Percentiles rank a stretch among this genome's conserved stretches.
phyloP scores from a whole-genome alignment of 1,140 invertebrate genomes.

The Aphelenchoides besseyi region DNA sequence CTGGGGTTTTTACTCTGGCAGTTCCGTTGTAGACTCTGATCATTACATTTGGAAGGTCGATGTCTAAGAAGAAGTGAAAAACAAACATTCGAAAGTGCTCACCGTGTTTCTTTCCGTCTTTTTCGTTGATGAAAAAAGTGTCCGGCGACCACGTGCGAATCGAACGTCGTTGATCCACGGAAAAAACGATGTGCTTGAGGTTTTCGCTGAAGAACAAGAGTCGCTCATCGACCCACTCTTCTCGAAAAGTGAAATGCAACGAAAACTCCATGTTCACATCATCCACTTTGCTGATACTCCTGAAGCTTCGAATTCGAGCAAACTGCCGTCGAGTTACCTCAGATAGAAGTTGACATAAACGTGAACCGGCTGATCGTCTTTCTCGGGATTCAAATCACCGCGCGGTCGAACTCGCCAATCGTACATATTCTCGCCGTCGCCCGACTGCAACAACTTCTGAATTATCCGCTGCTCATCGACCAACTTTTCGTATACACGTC shows the following conservation, averaged over 20 bases:
- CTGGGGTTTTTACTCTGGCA: too few species aligned
- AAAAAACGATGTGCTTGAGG: constrained; percentile 45
- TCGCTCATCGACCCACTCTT: constrained; percentile 89
- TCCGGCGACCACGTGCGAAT: constrained; percentile 53
- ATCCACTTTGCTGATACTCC: constrained; percentile 87
- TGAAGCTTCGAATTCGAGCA: background rate
- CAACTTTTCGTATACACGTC: constrained; percentile 36
- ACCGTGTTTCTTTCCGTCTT: constrained; percentile 92
- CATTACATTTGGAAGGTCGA: constrained; percentile 72
- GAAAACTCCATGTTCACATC: constrained; percentile 82
- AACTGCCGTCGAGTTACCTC: too few species aligned
- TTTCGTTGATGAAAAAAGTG: constrained; percentile 73
- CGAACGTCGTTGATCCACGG: constrained; percentile 8
- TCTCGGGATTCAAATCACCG: constrained; percentile 38
- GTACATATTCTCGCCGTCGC: constrained; percentile 42
- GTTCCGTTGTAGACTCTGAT: constrained; percentile 85
- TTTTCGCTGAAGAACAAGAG: constrained; percentile 70
- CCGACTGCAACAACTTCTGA: constrained; percentile 34
- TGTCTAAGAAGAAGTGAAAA: too few species aligned
- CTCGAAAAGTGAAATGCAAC: constrained; percentile 83
- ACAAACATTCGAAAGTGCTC: too few species aligned
- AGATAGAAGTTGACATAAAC: constrained; percentile 74
- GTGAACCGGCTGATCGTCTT: constrained; percentile 66
- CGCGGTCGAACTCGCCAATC: constrained; percentile 57
- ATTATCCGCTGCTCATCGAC: constrained; percentile 56